Base-by-base conservation (phyloP, 2,888 invertebrate genomes). In the Drosophila sordidula region DNA sequence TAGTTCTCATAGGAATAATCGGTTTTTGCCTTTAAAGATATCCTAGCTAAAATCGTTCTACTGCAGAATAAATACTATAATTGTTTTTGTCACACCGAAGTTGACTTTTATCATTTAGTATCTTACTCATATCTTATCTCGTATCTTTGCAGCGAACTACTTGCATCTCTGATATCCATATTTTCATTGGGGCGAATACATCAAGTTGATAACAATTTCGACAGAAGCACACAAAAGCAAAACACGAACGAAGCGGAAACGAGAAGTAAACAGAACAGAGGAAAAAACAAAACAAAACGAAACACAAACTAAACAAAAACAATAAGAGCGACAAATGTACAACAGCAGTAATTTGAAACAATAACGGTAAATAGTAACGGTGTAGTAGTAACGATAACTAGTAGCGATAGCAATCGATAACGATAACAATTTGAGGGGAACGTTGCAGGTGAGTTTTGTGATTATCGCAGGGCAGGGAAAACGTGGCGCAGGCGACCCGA, bases 391-490 rank as follows among this genome's bases (percentile, higher is more conserved):
- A 52, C 46, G 36, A 32, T 67, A 58, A 54, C 34, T 54, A 34
- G 54, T 54, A 36, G 25, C 5, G 22, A 25, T 34, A 5, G 44
- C 14, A 42, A 42, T 12, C 32, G 14, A 36, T 50, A 63, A 55
- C 16, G 34, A 41, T 54, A 61, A 51, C 42, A 36, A 36, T 59
- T 26, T 16, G 34, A 59, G 63, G 68, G 51, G 46, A 73, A 72
- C 44, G 46, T 61, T 61, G 64, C 80, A 75, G 82, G 74, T 76
- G 63, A 78, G 72, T 73, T 76, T 58, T 70, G 56, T 70, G 71
- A 74, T 76, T 34, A 70, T 41, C 50, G 59, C 62, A 59, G 65
- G 68, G 66, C 59, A 61, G 61, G 68, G 57, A 64, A 45, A 46
- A 56, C 8, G 49, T 62, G 64, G 52, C 51, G 26, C 38, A 18